These are phyloP conservation scores for Yponomeuta sedellus DNA, from an alignment of 2,888 invertebrate genomes.

Conservation along the genomic window DNA sequence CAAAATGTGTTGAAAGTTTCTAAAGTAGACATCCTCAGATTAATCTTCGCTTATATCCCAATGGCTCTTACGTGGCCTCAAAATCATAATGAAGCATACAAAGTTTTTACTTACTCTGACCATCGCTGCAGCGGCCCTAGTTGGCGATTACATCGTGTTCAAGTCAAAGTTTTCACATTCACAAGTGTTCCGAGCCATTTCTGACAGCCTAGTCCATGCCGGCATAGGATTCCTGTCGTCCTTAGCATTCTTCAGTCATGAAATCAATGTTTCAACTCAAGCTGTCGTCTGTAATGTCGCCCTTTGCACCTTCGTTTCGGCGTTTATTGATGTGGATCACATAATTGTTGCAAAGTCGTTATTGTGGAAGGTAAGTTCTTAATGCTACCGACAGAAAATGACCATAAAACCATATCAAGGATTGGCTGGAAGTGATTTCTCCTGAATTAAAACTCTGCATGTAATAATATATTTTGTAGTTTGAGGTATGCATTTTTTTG, in stretches of 20 bases:
- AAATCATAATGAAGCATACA: constrained; percentile 38
- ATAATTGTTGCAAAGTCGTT: constrained; percentile 56
- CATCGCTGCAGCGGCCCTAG: constrained; percentile 36
- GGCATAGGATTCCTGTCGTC: constrained; percentile 49
- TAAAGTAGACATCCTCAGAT: no score
- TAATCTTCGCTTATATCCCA: neutral
- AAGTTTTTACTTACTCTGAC: constrained; percentile 37
- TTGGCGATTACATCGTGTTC: constrained; percentile 59
- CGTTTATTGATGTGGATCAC: constrained; percentile 60
- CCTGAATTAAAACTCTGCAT: no score
- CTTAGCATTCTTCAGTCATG: constrained; percentile 46
- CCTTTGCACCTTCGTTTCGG: constrained; percentile 50
- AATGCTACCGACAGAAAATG: no score
- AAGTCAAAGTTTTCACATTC: constrained; percentile 49
- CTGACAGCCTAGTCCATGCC: constrained; percentile 50
- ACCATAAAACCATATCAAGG: no score
- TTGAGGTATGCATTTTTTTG: no score
- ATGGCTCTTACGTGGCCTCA: neutral
- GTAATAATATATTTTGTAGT: no score
- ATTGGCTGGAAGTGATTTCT: no score
- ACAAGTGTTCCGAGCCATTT: constrained; percentile 42
- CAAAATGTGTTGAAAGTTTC: neutral
- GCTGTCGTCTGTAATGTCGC: constrained; percentile 36
- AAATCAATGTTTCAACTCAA: constrained; percentile 31
- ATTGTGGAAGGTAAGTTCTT: constrained; percentile 44